Conservation (phyloP, 2,113 vertebrate species). For the Tinamus guttatus region DNA sequence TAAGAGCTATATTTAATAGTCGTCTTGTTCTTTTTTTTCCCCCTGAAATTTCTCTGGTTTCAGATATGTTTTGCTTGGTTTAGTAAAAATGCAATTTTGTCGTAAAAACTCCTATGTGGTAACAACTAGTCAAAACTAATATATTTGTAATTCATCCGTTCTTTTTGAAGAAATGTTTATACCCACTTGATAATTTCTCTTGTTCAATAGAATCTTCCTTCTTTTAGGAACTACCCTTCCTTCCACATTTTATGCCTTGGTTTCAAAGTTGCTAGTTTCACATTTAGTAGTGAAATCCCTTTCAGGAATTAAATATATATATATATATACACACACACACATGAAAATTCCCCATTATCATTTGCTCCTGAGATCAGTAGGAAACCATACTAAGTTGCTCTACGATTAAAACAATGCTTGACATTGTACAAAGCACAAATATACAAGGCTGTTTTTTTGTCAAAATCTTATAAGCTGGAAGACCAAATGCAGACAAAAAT, state of each 20-base stretch:
- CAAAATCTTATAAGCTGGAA: background rate
- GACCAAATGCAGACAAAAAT: background rate
- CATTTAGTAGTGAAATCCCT: too few relatives aligned
- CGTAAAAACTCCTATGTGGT: rapidly evolving
- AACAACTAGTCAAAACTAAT: background rate
- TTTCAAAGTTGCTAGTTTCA: too few relatives aligned
- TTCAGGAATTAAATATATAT: background rate
- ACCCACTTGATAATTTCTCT: background rate
- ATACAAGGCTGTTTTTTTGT: background rate
- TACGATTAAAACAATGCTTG: background rate
- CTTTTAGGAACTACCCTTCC: too few relatives aligned
- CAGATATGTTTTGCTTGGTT: rapidly evolving
- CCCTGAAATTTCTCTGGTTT: background rate
- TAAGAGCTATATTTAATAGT: background rate
- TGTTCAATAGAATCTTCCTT: too few relatives aligned
- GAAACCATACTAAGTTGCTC: background rate
- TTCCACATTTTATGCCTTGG: too few relatives aligned
- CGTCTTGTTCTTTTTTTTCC: rapidly evolving
- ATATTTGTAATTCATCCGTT: background rate
- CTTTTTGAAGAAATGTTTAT: background rate
- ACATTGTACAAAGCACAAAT: background rate
- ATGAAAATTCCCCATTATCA: too few relatives aligned
- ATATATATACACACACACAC: too few relatives aligned
- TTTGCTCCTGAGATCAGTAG: too few relatives aligned
- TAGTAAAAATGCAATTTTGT: background rate